phyloP scores from a whole-genome alignment of 53 echinoderm and acorn worm species.

The Paracentrotus lividus region DNA sequence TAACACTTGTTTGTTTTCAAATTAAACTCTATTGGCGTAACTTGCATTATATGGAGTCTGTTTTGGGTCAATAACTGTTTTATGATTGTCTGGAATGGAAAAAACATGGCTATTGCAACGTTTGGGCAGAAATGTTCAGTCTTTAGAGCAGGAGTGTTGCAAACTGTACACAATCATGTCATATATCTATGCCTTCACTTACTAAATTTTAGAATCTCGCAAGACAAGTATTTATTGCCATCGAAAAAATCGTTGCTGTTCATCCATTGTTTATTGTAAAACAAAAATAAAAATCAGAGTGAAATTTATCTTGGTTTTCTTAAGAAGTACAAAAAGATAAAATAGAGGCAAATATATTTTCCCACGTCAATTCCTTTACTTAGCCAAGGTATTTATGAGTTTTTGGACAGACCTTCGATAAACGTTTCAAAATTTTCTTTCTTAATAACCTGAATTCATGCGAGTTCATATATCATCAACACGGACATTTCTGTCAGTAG shows the following conservation, averaged over 20 bases:
- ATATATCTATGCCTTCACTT: background rate
- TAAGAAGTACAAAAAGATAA: no score
- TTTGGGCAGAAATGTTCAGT: background rate
- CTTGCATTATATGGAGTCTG: background rate
- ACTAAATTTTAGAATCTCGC: background rate
- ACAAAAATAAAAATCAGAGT: no score
- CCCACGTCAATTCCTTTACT: no score
- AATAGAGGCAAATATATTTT: background rate
- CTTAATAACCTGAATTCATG: no score
- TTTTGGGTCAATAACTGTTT: background rate
- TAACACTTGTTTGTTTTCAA: slow-evolving; percentile 27
- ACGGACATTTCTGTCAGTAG: background rate
- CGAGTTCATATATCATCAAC: background rate
- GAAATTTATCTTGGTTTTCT: no score
- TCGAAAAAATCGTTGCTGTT: no score
- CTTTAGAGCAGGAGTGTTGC: background rate
- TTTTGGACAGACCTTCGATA: background rate
- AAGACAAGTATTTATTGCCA: background rate
- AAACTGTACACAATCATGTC: background rate
- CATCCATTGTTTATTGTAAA: no score
- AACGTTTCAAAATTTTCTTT: no score
- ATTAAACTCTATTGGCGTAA: slow-evolving; percentile 5
- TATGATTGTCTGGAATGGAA: background rate
- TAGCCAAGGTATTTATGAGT: no score
- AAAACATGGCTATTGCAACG: background rate